Percentiles rank a stretch among this genome's conserved stretches.
These are phyloP conservation scores for Nothura maculosa DNA, from an alignment of 2,797 vertebrate species.

Conservation along the genomic window DNA sequence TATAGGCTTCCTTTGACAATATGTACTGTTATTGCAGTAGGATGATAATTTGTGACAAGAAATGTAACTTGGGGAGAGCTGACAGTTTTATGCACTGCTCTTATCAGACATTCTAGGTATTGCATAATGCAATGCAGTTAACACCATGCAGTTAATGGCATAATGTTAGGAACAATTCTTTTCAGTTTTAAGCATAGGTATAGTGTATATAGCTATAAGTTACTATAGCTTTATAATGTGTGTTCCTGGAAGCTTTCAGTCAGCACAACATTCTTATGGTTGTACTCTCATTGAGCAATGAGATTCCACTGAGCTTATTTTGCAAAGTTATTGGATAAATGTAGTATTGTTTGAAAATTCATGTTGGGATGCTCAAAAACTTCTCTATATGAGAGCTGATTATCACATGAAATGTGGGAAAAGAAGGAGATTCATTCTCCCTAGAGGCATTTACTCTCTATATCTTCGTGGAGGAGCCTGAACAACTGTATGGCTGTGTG, in stretches of 20 bases:
- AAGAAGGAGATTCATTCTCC: neutral
- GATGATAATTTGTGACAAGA: neutral
- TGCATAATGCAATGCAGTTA: neutral
- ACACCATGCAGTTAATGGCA: rapidly evolving
- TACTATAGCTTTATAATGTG: neutral
- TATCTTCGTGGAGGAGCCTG: neutral
- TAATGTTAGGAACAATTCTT: neutral
- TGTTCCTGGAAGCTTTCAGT: neutral
- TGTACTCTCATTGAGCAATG: neutral
- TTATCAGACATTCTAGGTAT: neutral
- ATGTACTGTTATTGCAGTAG: neutral
- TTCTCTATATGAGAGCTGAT: neutral
- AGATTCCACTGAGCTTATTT: neutral
- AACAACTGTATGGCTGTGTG: neutral
- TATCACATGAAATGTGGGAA: neutral
- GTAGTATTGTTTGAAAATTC: neutral
- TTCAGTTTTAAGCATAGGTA: neutral
- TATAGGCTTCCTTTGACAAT: neutral
- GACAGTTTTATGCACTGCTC: neutral
- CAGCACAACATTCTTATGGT: neutral
- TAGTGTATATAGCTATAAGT: neutral
- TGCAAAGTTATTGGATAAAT: neutral
- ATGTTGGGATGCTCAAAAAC: neutral
- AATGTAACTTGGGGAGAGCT: neutral
- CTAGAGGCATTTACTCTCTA: neutral